Conservation (phyloP, 2,888 invertebrate species). For the Xestoiulus laeticollis region DNA sequence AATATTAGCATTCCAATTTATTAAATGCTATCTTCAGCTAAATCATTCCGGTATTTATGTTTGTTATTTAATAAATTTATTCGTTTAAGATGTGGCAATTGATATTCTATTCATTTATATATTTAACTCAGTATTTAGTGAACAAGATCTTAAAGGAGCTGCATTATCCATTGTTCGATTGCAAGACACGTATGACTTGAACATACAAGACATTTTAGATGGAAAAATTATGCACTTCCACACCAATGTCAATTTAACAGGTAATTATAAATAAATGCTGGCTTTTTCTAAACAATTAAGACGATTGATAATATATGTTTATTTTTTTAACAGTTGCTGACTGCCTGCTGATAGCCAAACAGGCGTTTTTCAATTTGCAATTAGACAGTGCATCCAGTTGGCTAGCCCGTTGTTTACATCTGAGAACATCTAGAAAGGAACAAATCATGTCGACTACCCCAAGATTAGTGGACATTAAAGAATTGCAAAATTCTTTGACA, state of each 20-base stretch:
- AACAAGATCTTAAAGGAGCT: conserved; percentile 44
- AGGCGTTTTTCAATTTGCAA: conserved; percentile 47
- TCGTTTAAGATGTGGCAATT: not conserved
- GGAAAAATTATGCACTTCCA: not conserved
- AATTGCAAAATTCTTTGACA: not conserved
- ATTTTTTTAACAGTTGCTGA: not conserved
- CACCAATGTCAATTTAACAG: not conserved
- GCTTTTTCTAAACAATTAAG: not conserved
- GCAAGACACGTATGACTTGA: conserved; percentile 44
- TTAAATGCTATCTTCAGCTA: not conserved
- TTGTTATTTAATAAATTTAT: not conserved
- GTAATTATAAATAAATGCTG: not conserved
- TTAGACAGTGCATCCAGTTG: conserved; percentile 34
- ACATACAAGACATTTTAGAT: conserved; percentile 6
- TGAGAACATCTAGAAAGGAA: not conserved
- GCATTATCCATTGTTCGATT: conserved; percentile 45
- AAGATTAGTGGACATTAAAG: not conserved
- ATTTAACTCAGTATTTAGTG: not conserved
- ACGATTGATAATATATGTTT: not conserved
- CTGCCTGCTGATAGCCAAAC: conserved; percentile 44
- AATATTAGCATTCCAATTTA: not conserved
- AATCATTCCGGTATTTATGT: not conserved
- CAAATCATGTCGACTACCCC: not conserved
- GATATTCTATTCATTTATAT: not conserved
- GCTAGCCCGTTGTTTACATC: conserved; percentile 25